Conservation (phyloP, 2,888 invertebrate genomes). For the Camponotus fellah region DNA sequence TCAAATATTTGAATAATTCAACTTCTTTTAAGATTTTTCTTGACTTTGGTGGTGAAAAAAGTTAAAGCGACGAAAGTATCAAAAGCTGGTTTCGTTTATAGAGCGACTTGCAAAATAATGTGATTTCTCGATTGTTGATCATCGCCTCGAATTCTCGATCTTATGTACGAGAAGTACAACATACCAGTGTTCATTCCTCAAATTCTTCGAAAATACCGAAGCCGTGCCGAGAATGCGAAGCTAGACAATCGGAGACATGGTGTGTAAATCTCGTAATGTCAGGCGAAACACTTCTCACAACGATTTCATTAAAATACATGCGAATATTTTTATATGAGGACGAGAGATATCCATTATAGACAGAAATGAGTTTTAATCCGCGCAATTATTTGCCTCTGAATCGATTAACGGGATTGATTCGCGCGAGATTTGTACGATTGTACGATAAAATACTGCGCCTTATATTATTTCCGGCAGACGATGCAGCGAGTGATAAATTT, state of each 20-base stretch:
- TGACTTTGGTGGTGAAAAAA: conserved; percentile 1
- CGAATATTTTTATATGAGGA: conserved; percentile 7
- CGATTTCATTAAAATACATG: background rate
- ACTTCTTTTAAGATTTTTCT: background rate
- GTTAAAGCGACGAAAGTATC: conserved; percentile 67
- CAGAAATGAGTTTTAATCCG: conserved; percentile 7
- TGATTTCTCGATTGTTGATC: conserved; percentile 48
- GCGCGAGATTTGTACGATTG: conserved; percentile 38
- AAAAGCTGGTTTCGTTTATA: conserved; percentile 62
- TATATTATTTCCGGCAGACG: conserved; percentile 38
- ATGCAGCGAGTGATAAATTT: background rate
- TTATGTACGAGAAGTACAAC: conserved; percentile 50
- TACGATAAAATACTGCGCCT: conserved; percentile 22
- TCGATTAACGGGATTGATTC: conserved; percentile 18
- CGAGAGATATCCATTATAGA: conserved; percentile 12
- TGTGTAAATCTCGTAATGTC: conserved; percentile 66
- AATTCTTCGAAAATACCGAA: conserved; percentile 73
- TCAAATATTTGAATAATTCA: background rate
- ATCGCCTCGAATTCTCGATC: conserved; percentile 22
- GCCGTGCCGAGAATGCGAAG: conserved; percentile 51
- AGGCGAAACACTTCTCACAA: conserved; percentile 56
- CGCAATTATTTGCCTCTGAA: conserved; percentile 8
- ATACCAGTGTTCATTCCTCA: conserved; percentile 70
- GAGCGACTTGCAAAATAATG: conserved; percentile 75
- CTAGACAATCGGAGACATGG: conserved; percentile 65